phyloP scores from a whole-genome alignment of 2,797 vertebrate species.

The Oreochromis grahami region DNA sequence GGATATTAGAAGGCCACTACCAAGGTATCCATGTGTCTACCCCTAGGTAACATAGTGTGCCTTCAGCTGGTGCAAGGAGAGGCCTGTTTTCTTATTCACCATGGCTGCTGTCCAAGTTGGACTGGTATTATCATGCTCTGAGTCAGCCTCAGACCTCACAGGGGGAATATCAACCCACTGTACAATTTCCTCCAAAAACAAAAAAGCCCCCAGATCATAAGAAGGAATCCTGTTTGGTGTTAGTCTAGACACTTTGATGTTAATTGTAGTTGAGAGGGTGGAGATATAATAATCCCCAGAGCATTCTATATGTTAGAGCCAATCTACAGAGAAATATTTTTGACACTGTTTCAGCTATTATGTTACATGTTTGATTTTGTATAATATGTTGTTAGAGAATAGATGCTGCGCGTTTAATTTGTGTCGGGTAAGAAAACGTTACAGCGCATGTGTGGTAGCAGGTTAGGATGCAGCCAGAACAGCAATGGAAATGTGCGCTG shows the following conservation, averaged over 20 bases:
- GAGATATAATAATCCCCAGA: not conserved
- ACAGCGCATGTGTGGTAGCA: no score
- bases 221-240: not conserved
- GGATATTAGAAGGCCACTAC: not conserved
- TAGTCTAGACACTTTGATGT: not conserved
- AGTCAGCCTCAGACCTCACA: not conserved
- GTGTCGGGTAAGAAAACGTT: no score
- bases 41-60: not conserved
- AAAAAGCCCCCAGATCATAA: not conserved
- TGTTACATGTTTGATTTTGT: no score
- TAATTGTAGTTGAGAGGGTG: not conserved
- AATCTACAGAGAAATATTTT: no score
- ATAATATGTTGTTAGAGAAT: no score
- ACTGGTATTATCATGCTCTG: not conserved
- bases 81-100: not conserved
- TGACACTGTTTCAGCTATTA: no score
- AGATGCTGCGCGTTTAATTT: no score
- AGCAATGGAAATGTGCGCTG: no score
- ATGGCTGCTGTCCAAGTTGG: not conserved
- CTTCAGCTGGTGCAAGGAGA: not conserved
- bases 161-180: not conserved
- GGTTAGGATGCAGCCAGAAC: no score
- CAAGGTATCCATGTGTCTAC: not conserved
- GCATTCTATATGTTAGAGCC: not conserved
- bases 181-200: not conserved